Percentiles rank a stretch among this genome's conserved stretches.
Evolutionary conservation across 2,797 vertebrate genomes (phyloP).

Genomic region (Limosa lapponica): DNA sequence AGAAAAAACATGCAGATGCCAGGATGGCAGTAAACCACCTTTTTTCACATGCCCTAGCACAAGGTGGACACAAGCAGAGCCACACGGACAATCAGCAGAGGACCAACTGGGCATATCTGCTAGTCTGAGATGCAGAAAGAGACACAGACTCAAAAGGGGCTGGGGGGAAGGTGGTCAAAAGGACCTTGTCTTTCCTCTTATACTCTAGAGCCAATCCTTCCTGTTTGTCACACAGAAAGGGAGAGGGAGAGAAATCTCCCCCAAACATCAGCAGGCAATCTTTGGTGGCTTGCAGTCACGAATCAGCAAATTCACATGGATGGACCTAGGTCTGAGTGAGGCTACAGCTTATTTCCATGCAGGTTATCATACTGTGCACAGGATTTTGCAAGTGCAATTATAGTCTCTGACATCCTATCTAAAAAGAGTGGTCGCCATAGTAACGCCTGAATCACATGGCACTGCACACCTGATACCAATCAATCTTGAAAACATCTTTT

Average conservation of each 20-base stretch:
- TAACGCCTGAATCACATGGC: conserved; percentile 27
- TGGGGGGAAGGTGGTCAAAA: neutral
- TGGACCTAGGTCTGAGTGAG: neutral
- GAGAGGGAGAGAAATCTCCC: neutral
- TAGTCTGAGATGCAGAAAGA: neutral
- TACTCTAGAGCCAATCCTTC: neutral
- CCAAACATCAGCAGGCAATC: neutral
- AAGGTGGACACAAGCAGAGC: neutral
- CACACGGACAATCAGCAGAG: neutral
- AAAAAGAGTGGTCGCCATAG: conserved; percentile 47
- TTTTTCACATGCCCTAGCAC: neutral
- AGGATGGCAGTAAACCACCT: neutral
- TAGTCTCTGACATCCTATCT: conserved; percentile 16
- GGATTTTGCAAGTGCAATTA: conserved; percentile 24
- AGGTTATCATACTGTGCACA: neutral
- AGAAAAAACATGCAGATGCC: neutral
- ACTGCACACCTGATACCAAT: conserved; percentile 20
- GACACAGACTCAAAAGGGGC: neutral
- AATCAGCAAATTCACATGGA: neutral
- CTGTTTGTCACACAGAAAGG: neutral
- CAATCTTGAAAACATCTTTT: conserved; percentile 40
- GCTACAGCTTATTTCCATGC: neutral
- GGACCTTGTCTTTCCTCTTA: neutral
- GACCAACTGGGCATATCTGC: accelerated
- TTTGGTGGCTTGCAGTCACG: neutral